phyloP scores from a whole-genome alignment of 2,888 invertebrate species.

The Latrodectus elegans region DNA sequence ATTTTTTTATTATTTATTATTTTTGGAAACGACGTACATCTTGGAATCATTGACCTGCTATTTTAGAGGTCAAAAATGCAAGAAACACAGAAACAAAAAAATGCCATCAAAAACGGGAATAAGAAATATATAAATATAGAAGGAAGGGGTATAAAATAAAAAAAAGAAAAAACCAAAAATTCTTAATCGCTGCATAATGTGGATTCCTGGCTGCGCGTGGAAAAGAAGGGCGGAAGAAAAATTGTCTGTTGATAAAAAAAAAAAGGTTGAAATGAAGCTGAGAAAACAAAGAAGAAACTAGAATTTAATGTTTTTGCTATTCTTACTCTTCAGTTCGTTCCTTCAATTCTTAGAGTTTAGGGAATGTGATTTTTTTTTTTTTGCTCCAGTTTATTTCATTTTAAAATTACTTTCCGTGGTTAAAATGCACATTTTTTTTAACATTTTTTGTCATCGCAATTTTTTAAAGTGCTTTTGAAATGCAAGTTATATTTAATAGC shows the following conservation, averaged over 20 bases:
- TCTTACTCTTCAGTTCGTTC: slow-evolving; percentile 21
- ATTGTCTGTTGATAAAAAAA: slow-evolving; percentile 33
- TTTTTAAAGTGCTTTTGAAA: slow-evolving; percentile 16
- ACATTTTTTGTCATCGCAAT: slow-evolving; percentile 44
- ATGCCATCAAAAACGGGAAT: neutral
- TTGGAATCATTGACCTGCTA: slow-evolving; percentile 60
- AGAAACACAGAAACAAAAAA: slow-evolving; percentile 31
- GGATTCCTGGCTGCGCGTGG: slow-evolving; percentile 27
- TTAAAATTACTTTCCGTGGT: slow-evolving; percentile 60
- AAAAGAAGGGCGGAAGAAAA: slow-evolving; percentile 37
- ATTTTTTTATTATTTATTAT: slow-evolving; percentile 9
- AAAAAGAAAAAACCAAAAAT: slow-evolving; percentile 36
- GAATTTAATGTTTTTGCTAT: slow-evolving; percentile 22
- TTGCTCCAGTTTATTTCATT: slow-evolving; percentile 50
- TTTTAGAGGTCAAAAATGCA: slow-evolving; percentile 45
- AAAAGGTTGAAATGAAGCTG: slow-evolving; percentile 10
- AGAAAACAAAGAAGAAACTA: slow-evolving; percentile 27
- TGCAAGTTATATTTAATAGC: neutral
- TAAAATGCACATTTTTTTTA: slow-evolving; percentile 46
- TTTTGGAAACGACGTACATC: slow-evolving; percentile 28
- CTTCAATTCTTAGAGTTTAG: slow-evolving; percentile 32
- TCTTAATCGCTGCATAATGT: slow-evolving; percentile 66
- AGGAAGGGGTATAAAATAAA: neutral
- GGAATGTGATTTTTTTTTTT: slow-evolving; percentile 51
- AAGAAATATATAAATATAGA: slow-evolving; percentile 31